A percentile compares a stretch with the other conserved stretches of the same genome.
phyloP scores from a whole-genome alignment of 2,797 vertebrate genomes.

The Oreochromis mossambicus region DNA sequence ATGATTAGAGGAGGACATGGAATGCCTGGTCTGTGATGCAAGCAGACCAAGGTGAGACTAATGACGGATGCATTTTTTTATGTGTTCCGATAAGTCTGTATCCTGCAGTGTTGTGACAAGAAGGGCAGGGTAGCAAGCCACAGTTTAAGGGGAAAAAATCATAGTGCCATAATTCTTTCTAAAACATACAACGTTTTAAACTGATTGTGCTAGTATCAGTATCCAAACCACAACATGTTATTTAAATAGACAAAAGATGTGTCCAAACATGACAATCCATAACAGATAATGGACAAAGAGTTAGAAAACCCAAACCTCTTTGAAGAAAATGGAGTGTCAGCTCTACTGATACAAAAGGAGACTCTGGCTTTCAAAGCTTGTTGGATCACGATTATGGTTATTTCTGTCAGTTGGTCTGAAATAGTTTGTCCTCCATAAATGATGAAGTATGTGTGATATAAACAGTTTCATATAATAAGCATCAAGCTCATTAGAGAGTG shows the following conservation, averaged over 20 bases:
- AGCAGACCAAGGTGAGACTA: conserved; percentile 83
- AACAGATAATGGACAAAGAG: not conserved
- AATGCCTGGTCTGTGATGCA: conserved; percentile 94
- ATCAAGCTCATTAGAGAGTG: not conserved
- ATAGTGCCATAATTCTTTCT: not conserved
- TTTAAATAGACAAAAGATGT: not conserved
- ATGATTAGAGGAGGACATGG: conserved; percentile 92
- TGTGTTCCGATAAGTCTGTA: conserved; percentile 55
- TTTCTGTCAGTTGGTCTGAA: not conserved
- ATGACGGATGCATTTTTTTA: conserved; percentile 66
- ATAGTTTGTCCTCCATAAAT: not conserved
- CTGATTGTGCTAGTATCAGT: not conserved
- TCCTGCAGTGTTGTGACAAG: conserved; percentile 23
- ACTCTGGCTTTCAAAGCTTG: not conserved
- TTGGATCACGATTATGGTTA: not conserved
- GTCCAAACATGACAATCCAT: not conserved
- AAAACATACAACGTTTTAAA: not conserved
- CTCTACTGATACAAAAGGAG: not conserved
- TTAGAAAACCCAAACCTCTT: not conserved
- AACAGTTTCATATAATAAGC: not conserved
- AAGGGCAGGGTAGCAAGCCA: not conserved
- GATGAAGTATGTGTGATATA: not conserved
- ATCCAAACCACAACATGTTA: not conserved
- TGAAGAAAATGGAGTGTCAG: not conserved
- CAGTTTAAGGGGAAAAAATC: not conserved